A percentile compares a stretch with the other conserved stretches of the same genome.
Evolutionary conservation across 1,140 invertebrate species (phyloP).

Genomic region (Ceratitis capitata): DNA sequence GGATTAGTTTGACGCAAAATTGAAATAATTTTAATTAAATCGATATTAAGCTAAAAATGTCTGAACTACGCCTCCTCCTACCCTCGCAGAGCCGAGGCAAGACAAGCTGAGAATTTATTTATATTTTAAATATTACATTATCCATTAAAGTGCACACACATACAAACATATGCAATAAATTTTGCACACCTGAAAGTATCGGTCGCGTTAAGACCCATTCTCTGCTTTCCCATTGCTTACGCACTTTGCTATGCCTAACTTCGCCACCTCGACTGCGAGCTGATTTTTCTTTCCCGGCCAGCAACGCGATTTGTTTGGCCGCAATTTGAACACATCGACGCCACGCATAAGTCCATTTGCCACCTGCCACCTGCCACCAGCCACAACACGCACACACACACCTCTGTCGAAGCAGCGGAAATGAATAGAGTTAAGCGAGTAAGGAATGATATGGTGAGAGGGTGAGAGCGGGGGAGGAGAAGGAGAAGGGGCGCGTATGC

Average conservation of each 20-base stretch:
- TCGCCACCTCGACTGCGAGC: background rate
- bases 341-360: background rate
- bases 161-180: background rate
- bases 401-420: background rate
- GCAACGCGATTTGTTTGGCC: conserved; percentile 9
- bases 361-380: background rate
- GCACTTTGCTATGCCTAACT: background rate
- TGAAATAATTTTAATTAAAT: too few species aligned
- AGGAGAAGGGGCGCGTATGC: background rate
- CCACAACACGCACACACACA: background rate
- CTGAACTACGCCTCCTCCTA: too few species aligned
- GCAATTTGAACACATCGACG: background rate
- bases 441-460: background rate
- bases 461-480: background rate
- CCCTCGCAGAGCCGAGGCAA: too few species aligned
- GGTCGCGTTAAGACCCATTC: background rate
- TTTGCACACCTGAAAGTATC: background rate
- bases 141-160: background rate
- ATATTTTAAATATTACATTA: background rate
- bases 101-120: too few species aligned
- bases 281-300: background rate
- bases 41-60: too few species aligned
- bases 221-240: background rate
- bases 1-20: too few species aligned
- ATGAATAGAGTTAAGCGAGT: background rate